Percentiles rank a stretch among this genome's conserved stretches.
These are phyloP conservation scores for Micoletzkya japonica DNA, from an alignment of 2,888 invertebrate species.

Conservation along the genomic window DNA sequence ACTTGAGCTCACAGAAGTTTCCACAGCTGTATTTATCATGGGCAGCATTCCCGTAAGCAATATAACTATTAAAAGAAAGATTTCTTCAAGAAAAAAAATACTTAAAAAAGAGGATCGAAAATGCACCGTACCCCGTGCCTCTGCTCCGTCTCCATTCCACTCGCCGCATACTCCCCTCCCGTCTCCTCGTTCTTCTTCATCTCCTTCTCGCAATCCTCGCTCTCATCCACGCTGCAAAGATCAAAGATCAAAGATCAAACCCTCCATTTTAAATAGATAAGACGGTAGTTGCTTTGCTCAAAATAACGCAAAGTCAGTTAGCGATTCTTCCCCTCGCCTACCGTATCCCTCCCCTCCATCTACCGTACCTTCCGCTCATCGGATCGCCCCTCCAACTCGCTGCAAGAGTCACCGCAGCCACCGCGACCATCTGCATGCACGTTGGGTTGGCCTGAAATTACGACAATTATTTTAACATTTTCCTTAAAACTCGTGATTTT, in stretches of 20 bases:
- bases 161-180: constrained; percentile 12
- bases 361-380: constrained; percentile 14
- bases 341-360: too few relatives aligned
- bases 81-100: too few relatives aligned
- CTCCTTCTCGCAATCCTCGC: background rate
- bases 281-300: too few relatives aligned
- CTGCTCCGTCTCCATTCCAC: background rate
- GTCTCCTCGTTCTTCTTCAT: background rate
- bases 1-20: too few relatives aligned
- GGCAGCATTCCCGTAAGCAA: too few relatives aligned
- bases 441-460: constrained; percentile 1
- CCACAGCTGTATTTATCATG: too few relatives aligned
- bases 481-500: too few relatives aligned
- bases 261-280: too few relatives aligned
- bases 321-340: too few relatives aligned
- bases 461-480: too few relatives aligned
- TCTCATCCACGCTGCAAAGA: background rate
- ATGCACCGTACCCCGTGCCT: background rate
- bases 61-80: too few relatives aligned
- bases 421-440: constrained; percentile 23
- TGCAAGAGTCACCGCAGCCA: constrained; percentile 50
- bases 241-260: background rate
- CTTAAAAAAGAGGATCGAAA: background rate
- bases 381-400: constrained; percentile 1
- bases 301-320: too few relatives aligned